These are phyloP conservation scores for Lasioglossum malachurum DNA, from an alignment of 2,888 invertebrate genomes.

Conservation along the genomic window DNA sequence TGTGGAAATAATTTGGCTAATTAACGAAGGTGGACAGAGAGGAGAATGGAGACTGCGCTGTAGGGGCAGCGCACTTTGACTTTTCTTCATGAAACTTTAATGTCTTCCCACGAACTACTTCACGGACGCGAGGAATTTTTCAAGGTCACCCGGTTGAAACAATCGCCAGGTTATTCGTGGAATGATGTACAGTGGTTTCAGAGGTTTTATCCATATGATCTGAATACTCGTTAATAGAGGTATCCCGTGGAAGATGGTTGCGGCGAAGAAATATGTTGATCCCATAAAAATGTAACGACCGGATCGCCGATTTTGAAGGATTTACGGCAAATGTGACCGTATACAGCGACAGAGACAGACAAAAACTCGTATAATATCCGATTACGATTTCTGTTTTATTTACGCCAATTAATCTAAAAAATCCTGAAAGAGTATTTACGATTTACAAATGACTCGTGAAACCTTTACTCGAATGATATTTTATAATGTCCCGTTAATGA, in stretches of 20 bases:
- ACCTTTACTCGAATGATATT: background rate
- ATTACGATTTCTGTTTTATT: background rate
- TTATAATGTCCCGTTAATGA: background rate
- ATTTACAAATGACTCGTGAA: conserved; percentile 3
- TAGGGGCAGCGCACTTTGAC: background rate
- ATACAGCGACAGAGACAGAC: background rate
- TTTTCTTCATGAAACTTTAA: conserved; percentile 14
- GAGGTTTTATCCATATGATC: background rate
- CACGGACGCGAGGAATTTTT: conserved; percentile 3
- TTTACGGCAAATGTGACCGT: background rate
- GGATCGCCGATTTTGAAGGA: background rate
- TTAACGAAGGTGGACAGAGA: background rate
- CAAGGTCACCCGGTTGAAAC: conserved; percentile 12
- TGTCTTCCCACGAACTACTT: background rate
- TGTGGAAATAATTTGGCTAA: background rate
- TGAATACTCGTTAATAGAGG: conserved; percentile 1
- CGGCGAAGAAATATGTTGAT: background rate
- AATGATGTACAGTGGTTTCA: background rate
- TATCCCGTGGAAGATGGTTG: background rate
- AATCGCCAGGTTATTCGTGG: background rate
- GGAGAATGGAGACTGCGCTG: background rate
- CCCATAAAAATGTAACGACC: background rate
- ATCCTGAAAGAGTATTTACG: background rate
- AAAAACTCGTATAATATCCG: background rate
- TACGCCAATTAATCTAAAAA: background rate